These are phyloP conservation scores for Eumacrocentrus americanus DNA, from an alignment of 2,888 invertebrate genomes.

Conservation along the genomic window DNA sequence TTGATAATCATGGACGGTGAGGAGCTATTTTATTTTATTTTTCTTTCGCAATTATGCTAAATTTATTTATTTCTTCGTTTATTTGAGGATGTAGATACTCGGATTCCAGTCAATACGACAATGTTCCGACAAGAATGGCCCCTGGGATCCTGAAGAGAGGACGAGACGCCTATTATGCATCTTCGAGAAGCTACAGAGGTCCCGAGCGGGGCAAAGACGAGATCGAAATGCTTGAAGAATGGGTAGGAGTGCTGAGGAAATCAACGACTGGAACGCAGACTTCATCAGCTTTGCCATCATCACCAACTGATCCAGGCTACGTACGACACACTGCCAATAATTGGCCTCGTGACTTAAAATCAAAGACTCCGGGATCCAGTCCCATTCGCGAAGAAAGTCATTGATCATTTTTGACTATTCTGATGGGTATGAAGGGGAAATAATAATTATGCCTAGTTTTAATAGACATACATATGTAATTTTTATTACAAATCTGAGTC, in stretches of 20 bases:
- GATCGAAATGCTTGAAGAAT: conserved; percentile 57
- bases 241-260: conserved; percentile 50
- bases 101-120: conserved; percentile 59
- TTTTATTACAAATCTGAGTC: conserved; percentile 36
- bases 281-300: conserved; percentile 60
- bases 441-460: too few species aligned
- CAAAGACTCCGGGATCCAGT: conserved; percentile 68
- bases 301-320: conserved; percentile 76
- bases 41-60: background rate
- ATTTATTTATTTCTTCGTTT: conserved; percentile 15
- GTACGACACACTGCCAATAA: conserved; percentile 75
- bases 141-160: conserved; percentile 49
- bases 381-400: conserved; percentile 62
- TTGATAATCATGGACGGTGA: conserved; percentile 37
- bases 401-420: too few species aligned
- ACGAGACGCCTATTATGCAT: conserved; percentile 53
- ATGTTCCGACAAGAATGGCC: conserved; percentile 55
- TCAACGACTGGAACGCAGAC: conserved; percentile 52
- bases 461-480: conserved; percentile 41
- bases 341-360: conserved; percentile 64
- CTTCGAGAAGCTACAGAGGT: conserved; percentile 43
- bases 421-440: too few species aligned
- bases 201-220: conserved; percentile 47
- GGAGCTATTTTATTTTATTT: background rate
- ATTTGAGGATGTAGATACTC: conserved; percentile 46